Evolutionary conservation across 2,888 invertebrate species (phyloP).

Genomic region (Perizoma flavofasciatum): DNA sequence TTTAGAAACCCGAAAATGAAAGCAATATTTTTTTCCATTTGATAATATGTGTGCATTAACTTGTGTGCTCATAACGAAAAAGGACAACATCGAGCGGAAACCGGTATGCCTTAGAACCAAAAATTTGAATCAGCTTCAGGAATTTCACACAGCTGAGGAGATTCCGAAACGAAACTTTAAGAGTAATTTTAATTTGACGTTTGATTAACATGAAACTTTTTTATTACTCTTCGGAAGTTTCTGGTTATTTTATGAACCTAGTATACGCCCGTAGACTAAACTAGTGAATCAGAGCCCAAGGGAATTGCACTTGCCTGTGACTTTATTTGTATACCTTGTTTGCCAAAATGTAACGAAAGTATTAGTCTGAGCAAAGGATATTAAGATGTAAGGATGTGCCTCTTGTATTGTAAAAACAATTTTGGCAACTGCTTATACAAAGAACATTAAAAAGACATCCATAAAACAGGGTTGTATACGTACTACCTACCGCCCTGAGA

Average conservation of each 20-base stretch:
- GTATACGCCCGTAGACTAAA: no score
- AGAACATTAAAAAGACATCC: slow-evolving; percentile 48
- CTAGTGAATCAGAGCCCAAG: no score
- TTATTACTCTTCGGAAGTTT: slow-evolving; percentile 9
- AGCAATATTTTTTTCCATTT: no score
- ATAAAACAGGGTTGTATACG: slow-evolving; percentile 43
- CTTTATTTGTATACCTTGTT: neutral
- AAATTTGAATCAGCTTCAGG: neutral
- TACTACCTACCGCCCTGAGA: slow-evolving; percentile 5
- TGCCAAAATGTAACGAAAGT: no score
- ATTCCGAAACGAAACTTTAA: slow-evolving; percentile 42
- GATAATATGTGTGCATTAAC: no score
- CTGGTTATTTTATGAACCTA: slow-evolving; percentile 1
- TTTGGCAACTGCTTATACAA: slow-evolving; percentile 29
- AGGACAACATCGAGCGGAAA: no score
- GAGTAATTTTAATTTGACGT: slow-evolving; percentile 30
- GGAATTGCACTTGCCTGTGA: no score
- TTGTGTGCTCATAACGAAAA: no score
- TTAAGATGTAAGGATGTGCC: neutral
- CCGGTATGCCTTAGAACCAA: no score
- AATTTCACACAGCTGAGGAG: slow-evolving; percentile 46
- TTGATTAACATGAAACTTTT: slow-evolving; percentile 31
- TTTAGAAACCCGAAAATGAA: no score
- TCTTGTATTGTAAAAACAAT: slow-evolving; percentile 14
- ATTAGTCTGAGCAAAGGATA: no score